Percentiles rank a stretch among this genome's conserved stretches.
Conservation (phyloP, 1,140 invertebrate genomes). For the Chymomyza costata region DNA sequence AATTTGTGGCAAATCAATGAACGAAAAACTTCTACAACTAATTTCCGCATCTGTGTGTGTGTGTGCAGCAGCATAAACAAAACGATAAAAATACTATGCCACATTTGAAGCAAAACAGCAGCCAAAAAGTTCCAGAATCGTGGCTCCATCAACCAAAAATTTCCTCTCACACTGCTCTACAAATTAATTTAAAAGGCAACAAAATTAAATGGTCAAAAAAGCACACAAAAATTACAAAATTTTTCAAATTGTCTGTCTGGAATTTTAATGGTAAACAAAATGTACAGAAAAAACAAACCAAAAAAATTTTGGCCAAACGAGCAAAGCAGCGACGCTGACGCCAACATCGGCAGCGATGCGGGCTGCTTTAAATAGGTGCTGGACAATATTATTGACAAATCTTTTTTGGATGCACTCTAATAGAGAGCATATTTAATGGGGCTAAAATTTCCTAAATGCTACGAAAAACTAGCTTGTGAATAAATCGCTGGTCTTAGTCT, state of each 20-base stretch:
- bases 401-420: too few species aligned
- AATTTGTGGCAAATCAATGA: conserved; percentile 72
- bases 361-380: conserved; percentile 60
- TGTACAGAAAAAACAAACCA: conserved; percentile 2
- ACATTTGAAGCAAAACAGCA: conserved; percentile 5
- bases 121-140: not conserved
- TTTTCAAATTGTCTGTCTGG: conserved; percentile 66
- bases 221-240: conserved; percentile 65
- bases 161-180: conserved; percentile 27
- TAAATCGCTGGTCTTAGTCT: too few species aligned
- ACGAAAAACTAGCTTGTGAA: too few species aligned
- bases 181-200: conserved; percentile 63
- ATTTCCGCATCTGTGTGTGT: conserved; percentile 25
- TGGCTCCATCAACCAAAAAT: conserved; percentile 50
- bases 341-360: conserved; percentile 21
- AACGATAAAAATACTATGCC: conserved; percentile 27
- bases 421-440: too few species aligned
- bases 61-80: conserved; percentile 49
- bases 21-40: conserved; percentile 44
- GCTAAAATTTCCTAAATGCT: too few species aligned
- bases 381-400: conserved; percentile 62
- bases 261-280: conserved; percentile 68
- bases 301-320: not conserved
- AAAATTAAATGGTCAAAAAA: conserved; percentile 17
- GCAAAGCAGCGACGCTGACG: conserved; percentile 9